Percentiles rank a stretch among this genome's conserved stretches.
These are phyloP conservation scores for Shinisaurus crocodilurus DNA, from an alignment of 2,113 vertebrate species.

Conservation along the genomic window DNA sequence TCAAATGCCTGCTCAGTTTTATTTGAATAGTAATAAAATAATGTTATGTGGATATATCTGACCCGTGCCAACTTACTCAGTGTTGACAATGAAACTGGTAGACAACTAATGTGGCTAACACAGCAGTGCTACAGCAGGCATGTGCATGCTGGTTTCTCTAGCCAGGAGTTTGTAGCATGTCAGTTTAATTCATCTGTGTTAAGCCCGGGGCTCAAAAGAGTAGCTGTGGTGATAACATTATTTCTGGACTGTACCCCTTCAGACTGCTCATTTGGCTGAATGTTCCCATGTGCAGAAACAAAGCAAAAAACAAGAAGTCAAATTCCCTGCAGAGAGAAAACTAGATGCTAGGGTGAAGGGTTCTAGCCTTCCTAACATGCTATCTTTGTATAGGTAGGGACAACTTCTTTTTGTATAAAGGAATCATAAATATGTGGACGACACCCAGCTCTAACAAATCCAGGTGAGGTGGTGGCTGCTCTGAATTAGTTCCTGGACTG, in stretches of 20 bases:
- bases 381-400: not conserved
- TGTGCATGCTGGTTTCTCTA: not conserved
- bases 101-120: not conserved
- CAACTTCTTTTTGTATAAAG: not conserved
- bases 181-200: not conserved
- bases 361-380: not conserved
- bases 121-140: fast-evolving
- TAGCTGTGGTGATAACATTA: not conserved
- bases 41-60: not conserved
- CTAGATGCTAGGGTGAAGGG: not conserved
- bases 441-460: too few species aligned
- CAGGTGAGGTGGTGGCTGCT: too few species aligned
- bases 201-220: not conserved
- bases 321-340: not conserved
- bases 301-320: not conserved
- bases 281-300: not conserved
- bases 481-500: too few species aligned
- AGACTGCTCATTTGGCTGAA: not conserved
- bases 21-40: constrained; percentile 15
- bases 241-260: not conserved
- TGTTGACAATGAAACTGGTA: not conserved
- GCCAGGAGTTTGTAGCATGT: not conserved
- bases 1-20: not conserved
- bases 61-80: not conserved
- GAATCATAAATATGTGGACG: too few species aligned